phyloP scores from a whole-genome alignment of 2,113 vertebrate species.

The Halichoeres trimaculatus region DNA sequence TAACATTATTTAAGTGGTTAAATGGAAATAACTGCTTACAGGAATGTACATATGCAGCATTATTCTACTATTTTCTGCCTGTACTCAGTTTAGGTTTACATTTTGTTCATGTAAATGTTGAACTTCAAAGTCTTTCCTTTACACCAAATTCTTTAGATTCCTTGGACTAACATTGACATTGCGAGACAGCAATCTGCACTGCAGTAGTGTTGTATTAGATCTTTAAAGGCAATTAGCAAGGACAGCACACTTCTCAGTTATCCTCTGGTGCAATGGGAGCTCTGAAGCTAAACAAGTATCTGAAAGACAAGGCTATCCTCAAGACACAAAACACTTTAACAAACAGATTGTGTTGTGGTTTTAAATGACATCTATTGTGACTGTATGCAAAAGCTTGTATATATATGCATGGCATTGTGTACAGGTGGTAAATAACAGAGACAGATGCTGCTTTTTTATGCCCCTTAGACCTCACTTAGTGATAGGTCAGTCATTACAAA shows the following conservation, averaged over 20 bases:
- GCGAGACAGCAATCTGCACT: background rate
- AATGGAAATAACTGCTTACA: too few relatives aligned
- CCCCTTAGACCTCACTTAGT: background rate
- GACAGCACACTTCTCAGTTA: background rate
- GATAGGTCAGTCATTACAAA: too few relatives aligned
- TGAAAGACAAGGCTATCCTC: conserved; percentile 9
- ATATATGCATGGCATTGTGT: background rate
- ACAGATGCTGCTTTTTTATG: background rate
- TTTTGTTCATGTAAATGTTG: background rate
- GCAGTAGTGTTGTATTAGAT: background rate
- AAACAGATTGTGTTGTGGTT: conserved; percentile 20
- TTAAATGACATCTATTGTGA: conserved; percentile 9
- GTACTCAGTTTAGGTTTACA: background rate
- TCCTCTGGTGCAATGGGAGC: background rate
- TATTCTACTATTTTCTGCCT: background rate
- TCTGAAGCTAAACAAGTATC: background rate
- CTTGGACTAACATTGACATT: background rate
- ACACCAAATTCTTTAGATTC: background rate
- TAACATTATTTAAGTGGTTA: too few relatives aligned
- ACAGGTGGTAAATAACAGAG: conserved; percentile 26
- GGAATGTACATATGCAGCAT: too few relatives aligned
- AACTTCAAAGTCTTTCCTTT: background rate
- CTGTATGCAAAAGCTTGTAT: conserved; percentile 4
- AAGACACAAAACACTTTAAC: conserved; percentile 47
- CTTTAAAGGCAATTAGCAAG: background rate